These are phyloP conservation scores for Pseudopipra pipra DNA, from an alignment of 2,113 vertebrate species.

Conservation along the genomic window DNA sequence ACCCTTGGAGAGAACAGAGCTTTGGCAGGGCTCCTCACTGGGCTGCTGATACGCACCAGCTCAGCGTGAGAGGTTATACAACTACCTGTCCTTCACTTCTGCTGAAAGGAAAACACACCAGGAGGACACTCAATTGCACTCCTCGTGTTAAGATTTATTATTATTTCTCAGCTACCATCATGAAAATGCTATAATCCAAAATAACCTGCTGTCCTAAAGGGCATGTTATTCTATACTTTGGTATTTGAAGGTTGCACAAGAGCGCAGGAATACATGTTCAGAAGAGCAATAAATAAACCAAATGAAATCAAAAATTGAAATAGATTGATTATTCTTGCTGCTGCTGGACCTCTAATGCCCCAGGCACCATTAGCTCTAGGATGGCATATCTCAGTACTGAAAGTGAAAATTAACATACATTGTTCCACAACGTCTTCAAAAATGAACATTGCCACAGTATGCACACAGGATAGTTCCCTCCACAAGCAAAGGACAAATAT, in stretches of 20 bases:
- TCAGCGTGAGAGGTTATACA: not conserved
- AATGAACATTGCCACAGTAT: not conserved
- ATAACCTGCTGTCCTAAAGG: not conserved
- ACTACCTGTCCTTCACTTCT: not conserved
- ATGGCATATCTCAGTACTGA: not conserved
- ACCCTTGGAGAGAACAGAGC: not conserved
- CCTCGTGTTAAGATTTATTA: not conserved
- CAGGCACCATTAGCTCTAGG: not conserved
- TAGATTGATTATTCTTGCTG: not conserved
- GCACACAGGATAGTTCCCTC: not conserved
- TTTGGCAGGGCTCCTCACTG: not conserved
- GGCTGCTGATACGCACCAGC: not conserved
- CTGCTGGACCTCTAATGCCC: not conserved
- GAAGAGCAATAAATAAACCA: not conserved
- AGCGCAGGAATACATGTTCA: not conserved
- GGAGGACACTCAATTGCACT: conserved; percentile 6
- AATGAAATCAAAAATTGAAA: not conserved
- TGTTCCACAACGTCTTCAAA: not conserved
- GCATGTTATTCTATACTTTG: not conserved
- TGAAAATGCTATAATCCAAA: conserved; percentile 33
- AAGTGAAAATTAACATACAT: not conserved
- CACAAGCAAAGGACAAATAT: not conserved
- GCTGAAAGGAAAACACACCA: not conserved
- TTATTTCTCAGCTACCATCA: not conserved
- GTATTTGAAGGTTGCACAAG: not conserved